These are phyloP conservation scores for Auanema freiburgensis DNA, from an alignment of 2,888 invertebrate genomes.

Conservation along the genomic window DNA sequence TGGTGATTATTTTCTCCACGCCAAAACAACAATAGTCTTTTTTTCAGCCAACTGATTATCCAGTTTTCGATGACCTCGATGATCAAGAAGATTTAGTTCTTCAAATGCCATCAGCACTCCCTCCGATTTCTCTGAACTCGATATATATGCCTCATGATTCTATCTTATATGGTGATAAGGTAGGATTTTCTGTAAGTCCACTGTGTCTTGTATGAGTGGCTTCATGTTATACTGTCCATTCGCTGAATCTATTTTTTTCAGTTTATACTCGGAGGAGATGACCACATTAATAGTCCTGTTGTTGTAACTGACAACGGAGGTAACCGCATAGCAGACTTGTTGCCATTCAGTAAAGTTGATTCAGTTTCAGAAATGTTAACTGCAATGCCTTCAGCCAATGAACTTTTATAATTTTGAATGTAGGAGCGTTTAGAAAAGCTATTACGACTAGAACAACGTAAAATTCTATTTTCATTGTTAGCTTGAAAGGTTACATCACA, in stretches of 20 bases:
- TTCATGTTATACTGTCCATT: background rate
- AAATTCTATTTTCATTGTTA: too few species aligned
- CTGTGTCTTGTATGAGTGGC: background rate
- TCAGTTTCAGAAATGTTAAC: too few species aligned
- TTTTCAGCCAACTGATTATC: slow-evolving; percentile 19
- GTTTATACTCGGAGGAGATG: background rate
- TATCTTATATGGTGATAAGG: background rate
- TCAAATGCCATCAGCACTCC: slow-evolving; percentile 8
- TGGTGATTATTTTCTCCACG: slow-evolving; percentile 4
- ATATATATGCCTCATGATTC: background rate
- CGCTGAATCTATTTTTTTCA: background rate
- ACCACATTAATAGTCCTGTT: background rate
- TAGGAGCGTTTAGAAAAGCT: too few species aligned
- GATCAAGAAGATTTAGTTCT: too few species aligned
- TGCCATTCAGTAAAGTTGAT: too few species aligned
- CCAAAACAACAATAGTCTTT: too few species aligned
- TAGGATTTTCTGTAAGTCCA: slow-evolving; percentile 1
- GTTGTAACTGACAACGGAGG: background rate
- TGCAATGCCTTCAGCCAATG: too few species aligned
- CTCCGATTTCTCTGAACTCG: slow-evolving; percentile 11
- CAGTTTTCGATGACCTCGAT: slow-evolving; percentile 13
- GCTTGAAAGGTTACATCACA: too few species aligned
- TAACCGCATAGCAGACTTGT: background rate
- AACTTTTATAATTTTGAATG: too few species aligned
- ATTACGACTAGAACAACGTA: too few species aligned